Percentiles rank a stretch among this genome's conserved stretches.
Evolutionary conservation across 2,797 vertebrate species (phyloP).

Genomic region (Sciurus carolinensis): DNA sequence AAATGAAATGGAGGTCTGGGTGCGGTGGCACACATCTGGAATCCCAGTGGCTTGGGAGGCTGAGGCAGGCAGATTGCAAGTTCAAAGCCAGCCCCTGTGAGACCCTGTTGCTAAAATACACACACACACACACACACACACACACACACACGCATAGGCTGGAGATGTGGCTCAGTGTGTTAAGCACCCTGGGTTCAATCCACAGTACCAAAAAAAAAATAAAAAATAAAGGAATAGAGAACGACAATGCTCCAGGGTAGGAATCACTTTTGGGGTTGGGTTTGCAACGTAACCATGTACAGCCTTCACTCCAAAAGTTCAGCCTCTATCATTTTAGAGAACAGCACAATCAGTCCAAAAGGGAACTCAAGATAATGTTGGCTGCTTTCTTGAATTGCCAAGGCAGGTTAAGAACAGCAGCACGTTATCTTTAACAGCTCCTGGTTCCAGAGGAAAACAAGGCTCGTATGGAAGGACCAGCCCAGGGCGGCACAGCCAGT

Average conservation of each 20-base stretch:
- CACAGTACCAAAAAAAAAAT: no score
- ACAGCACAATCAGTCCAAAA: not conserved
- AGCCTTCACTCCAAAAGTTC: not conserved
- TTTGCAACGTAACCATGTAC: not conserved
- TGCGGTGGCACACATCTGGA: no score
- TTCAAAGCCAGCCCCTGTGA: no score
- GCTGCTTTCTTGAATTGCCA: not conserved
- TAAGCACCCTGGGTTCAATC: no score
- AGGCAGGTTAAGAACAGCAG: no score
- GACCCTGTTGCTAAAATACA: no score
- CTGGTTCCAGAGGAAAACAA: not conserved
- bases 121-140: no score
- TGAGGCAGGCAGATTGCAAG: no score
- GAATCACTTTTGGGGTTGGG: not conserved
- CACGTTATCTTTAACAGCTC: not conserved
- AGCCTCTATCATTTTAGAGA: not conserved
- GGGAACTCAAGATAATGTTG: not conserved
- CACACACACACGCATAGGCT: no score
- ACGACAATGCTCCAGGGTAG: accelerated
- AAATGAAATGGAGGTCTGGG: not conserved
- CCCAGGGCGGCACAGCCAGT: not conserved
- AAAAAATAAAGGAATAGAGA: not conserved
- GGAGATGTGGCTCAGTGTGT: no score
- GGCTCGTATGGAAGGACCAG: not conserved
- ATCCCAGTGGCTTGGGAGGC: no score